phyloP scores from a whole-genome alignment of 2,888 invertebrate species.

The Pseudococcus viburni region DNA sequence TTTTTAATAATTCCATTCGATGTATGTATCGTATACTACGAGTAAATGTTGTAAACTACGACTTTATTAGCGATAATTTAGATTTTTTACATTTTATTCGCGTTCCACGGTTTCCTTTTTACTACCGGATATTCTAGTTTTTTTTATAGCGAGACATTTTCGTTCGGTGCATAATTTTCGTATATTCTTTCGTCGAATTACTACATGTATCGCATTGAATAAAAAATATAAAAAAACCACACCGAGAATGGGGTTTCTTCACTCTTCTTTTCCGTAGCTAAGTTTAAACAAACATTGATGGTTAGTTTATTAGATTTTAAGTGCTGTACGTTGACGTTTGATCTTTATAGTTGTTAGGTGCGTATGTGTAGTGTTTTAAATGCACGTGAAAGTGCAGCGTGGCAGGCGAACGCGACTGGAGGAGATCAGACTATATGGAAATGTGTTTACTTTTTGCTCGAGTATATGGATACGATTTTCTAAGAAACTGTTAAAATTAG shows the following conservation, averaged over 20 bases:
- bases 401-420: not conserved
- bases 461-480: not conserved
- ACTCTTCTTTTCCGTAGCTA: not conserved
- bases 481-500: not conserved
- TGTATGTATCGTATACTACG: not conserved
- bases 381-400: constrained; percentile 7
- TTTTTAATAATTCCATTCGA: not conserved
- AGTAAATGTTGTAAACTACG: not conserved
- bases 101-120: constrained; percentile 7
- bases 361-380: constrained; percentile 9
- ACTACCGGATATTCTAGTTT: constrained; percentile 52
- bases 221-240: constrained; percentile 8
- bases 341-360: constrained; percentile 31
- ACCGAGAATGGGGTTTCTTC: not conserved
- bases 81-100: constrained; percentile 52
- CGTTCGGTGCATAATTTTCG: constrained; percentile 35
- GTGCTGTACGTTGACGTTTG: constrained; percentile 27
- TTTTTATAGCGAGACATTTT: constrained; percentile 52
- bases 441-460: not conserved
- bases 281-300: constrained; percentile 47
- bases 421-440: not conserved
- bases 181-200: constrained; percentile 19
- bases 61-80: constrained; percentile 47
- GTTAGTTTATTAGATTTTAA: constrained; percentile 45
- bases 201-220: not conserved